Base-by-base conservation (phyloP, 1,140 invertebrate species). In the Polypedilum vanderplanki region DNA sequence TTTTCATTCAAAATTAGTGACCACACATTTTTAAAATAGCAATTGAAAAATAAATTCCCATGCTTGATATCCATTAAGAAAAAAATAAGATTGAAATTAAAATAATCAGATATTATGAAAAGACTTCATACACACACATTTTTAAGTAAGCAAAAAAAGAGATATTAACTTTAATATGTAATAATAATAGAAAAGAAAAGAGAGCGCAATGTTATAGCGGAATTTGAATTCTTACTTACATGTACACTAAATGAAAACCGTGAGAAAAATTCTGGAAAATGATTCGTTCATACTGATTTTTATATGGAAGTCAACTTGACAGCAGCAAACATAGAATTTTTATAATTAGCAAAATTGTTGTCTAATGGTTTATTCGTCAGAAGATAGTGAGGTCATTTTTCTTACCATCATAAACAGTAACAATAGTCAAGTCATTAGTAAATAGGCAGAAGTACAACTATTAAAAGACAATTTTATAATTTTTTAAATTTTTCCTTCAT, bases 251-350 rank as follows among this genome's bases (percentile, higher is more conserved):
- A 57, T 57, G 65, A 70, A 70, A 70, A 70, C 65, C 65, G 65
- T 70, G 65, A 70, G 65, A 70, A 70, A 70, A 70, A 20, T 70
- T 70, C 65, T 70, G 65, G 65, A 70, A 70, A 70, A 70, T 18
- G 17, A 70, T 20, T 10, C 24, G 9, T 70, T 18, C 9, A 20
- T 22, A 20, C 65, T 70, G 20, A 18, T 70, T 70, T 70, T 7
- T 10, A 17, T n/a, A 9, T 18, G 64, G 64, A 15, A 67, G 18
- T 67, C 7, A 17, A 18, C 65, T 70, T 70, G 65, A 70, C 65
- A 70, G 20, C 65, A 70, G n/a, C n/a, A n/a, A n/a, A 22, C 10
- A 17, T 70, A n/a, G 46, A 57, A 70, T 70, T 18, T 70, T 20
- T 18, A 18, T 70, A 70, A 70, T 70, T 70, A 70, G 65, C 65